Evolutionary conservation across 1,140 invertebrate genomes (phyloP), one percentile per base, ranked within the genome.

Genomic region (Drosophila setifemur): DNA sequence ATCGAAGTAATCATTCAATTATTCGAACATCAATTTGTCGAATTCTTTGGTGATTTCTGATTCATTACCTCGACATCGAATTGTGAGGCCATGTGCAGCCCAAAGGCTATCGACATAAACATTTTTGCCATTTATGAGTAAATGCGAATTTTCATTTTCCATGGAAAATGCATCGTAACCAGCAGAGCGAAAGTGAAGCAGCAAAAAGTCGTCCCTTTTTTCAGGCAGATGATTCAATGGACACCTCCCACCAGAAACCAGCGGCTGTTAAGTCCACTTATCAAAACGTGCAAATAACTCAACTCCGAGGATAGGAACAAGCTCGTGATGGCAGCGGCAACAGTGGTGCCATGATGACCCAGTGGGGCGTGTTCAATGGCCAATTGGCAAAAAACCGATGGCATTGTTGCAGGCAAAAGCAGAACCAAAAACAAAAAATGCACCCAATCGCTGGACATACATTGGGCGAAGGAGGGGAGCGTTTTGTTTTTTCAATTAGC

Each of bases 281-380:
- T 83, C 81, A 83, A 85, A 83, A 83, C 79, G 79, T 83, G 79
- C 79, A 83, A 83, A 83, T 83, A 83, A 85, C 78, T 83, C 69
- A 66, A 78, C 69, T 73, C 63, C 37, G 57, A 28, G 63, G 61
- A 73, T 64, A 72, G 66, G 67, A 33, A 63, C 64, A 57, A 42
- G 60, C 67, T 72, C 47, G 67, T 48, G 67, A 39, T 57, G 67
- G 35, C 37, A 61, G 47, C 40, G n/a, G n/a, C n/a, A n/a, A n/a
- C n/a, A n/a, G n/a, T 64, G 58, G 53, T 35, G 53, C 40, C 54
- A 26, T 63, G 60, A 74, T 74, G 50, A 81, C 70, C 70, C 57
- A 55, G 55, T 69, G 55, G 64, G 57, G 78, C 69, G 48, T 77
- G 73, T 82, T 53, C 78, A 73, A 67, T 69, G 67, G 49, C 70